phyloP scores from a whole-genome alignment of 2,888 invertebrate species.

The Glyphotaelius pellucidus region DNA sequence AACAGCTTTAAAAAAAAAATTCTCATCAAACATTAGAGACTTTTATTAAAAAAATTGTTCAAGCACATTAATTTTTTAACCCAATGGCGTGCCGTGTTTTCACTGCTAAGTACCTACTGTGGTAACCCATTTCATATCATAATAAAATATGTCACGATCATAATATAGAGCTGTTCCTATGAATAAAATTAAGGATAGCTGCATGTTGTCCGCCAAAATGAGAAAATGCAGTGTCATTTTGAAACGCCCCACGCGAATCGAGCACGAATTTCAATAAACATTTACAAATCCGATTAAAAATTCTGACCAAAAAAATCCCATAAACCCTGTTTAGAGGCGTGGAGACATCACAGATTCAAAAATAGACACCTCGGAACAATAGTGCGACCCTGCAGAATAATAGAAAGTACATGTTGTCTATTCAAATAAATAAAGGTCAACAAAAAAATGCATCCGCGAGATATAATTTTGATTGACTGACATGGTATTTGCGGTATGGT shows the following conservation, averaged over 20 bases:
- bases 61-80: neutral
- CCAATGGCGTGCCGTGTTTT: neutral
- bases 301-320: neutral
- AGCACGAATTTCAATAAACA: neutral
- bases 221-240: neutral
- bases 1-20: neutral
- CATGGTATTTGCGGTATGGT: neutral
- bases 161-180: neutral
- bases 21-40: neutral
- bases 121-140: neutral
- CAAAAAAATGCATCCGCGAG: constrained; percentile 39
- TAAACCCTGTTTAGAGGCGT: neutral
- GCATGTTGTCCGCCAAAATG: neutral
- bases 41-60: neutral
- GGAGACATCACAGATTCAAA: neutral
- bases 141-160: neutral
- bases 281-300: neutral
- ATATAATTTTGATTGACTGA: constrained; percentile 28
- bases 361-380: neutral
- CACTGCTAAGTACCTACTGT: neutral
- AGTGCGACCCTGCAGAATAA: neutral
- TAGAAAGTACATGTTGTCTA: constrained; percentile 32
- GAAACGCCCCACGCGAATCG: neutral
- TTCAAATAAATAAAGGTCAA: constrained; percentile 39
- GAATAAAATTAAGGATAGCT: neutral